phyloP scores from a whole-genome alignment of 2,113 vertebrate genomes.

The Hyaena hyaena region DNA sequence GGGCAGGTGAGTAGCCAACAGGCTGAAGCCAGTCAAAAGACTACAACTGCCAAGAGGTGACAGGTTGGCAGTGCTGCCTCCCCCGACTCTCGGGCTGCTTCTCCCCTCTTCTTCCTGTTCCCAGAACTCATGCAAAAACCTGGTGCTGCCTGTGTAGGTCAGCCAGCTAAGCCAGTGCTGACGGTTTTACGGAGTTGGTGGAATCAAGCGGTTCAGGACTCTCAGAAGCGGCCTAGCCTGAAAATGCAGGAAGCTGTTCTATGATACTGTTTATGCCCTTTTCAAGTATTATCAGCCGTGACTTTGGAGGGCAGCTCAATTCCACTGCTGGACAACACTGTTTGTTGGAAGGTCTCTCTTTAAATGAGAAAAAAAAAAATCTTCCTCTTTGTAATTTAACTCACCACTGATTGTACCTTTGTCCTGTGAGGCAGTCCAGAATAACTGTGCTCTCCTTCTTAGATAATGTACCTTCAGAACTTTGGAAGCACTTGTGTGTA shows the following conservation, averaged over 20 bases:
- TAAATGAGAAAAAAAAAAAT: not conserved
- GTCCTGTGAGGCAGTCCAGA: not conserved
- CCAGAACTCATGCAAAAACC: not conserved
- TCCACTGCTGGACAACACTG: not conserved
- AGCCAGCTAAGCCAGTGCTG: not conserved
- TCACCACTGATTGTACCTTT: not conserved
- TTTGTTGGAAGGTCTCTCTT: not conserved
- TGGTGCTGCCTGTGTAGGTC: not conserved
- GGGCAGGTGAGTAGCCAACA: constrained; percentile 67
- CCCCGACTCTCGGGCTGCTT: not conserved
- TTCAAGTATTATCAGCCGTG: not conserved
- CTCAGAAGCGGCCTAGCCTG: not conserved
- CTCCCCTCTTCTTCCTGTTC: not conserved
- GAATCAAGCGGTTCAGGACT: not conserved
- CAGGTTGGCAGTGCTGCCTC: not conserved
- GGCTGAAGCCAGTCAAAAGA: constrained; percentile 20
- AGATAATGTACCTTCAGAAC: not conserved
- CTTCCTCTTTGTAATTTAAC: not conserved
- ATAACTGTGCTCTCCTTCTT: not conserved
- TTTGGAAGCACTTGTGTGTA: not conserved
- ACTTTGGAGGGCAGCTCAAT: not conserved
- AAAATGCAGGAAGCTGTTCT: not conserved
- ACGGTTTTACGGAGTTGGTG: not conserved
- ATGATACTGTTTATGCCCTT: not conserved
- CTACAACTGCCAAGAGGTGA: not conserved